Percentiles rank a stretch among this genome's conserved stretches.
Evolutionary conservation across 2,113 vertebrate genomes (phyloP).

Genomic region (Triplophysa tibetana): DNA sequence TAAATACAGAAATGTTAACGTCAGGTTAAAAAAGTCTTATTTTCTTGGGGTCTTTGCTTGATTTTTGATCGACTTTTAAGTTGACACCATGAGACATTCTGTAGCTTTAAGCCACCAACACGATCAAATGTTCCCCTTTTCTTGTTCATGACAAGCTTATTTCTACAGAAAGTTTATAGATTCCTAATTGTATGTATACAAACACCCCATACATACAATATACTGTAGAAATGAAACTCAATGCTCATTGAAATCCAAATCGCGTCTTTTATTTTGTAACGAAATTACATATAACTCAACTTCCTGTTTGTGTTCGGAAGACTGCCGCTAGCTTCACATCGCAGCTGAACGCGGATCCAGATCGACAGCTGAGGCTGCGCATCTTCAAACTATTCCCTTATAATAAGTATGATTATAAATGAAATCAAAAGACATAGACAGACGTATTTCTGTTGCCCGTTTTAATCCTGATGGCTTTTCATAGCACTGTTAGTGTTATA

Average conservation of each 20-base stretch:
- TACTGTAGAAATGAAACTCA: no score
- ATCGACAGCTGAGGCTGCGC: neutral
- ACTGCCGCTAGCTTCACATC: slow-evolving; percentile 9
- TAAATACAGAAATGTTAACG: no score
- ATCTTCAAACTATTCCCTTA: neutral
- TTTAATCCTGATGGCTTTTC: neutral
- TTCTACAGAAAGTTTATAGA: no score
- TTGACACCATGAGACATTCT: no score
- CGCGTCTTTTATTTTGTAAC: slow-evolving; percentile 36
- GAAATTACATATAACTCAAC: neutral
- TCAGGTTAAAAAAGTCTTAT: no score
- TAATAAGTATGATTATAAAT: neutral
- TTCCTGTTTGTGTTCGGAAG: slow-evolving; percentile 32
- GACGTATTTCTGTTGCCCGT: neutral
- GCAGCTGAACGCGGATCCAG: neutral
- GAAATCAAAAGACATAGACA: neutral
- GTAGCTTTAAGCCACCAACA: no score
- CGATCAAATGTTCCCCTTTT: no score
- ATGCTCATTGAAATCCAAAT: neutral
- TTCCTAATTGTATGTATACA: no score
- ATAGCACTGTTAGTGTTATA: neutral
- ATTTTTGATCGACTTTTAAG: no score
- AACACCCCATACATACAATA: no score
- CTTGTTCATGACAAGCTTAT: no score
- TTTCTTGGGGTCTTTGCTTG: no score